A percentile compares a stretch with the other conserved stretches of the same genome.
Conservation (phyloP, 1,140 invertebrate species). For the Aphis gossypii region DNA sequence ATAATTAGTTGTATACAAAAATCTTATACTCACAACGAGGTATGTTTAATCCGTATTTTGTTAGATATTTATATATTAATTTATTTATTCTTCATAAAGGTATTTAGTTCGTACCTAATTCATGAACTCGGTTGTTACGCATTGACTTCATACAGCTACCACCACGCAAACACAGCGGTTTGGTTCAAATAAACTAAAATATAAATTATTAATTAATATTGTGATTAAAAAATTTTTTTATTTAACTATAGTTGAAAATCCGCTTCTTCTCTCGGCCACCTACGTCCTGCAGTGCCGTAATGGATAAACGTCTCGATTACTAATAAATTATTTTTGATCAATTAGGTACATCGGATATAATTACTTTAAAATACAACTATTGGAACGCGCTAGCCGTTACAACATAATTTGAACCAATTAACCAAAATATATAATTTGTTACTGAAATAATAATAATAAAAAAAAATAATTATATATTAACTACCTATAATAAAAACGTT, state of each 20-base stretch:
- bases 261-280: not conserved
- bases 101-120: not conserved
- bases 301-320: not conserved
- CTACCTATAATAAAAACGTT: not conserved
- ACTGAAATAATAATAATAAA: not conserved
- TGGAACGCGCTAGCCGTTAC: not conserved
- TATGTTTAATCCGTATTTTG: no score
- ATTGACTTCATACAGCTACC: not conserved
- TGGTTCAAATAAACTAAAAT: not conserved
- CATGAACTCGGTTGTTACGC: not conserved
- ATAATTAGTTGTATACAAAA: not conserved
- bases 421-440: not conserved
- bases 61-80: no score
- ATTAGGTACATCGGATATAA: not conserved
- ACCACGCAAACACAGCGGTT: not conserved
- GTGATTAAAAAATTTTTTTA: not conserved
- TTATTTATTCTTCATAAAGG: not conserved
- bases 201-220: not conserved
- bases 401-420: conserved; percentile 15
- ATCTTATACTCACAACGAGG: not conserved
- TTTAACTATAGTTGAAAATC: not conserved
- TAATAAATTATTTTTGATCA: not conserved
- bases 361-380: not conserved
- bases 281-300: not conserved
- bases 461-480: not conserved